These are phyloP conservation scores for Ramphastos sulfuratus DNA, from an alignment of 2,113 vertebrate genomes.

Conservation along the genomic window DNA sequence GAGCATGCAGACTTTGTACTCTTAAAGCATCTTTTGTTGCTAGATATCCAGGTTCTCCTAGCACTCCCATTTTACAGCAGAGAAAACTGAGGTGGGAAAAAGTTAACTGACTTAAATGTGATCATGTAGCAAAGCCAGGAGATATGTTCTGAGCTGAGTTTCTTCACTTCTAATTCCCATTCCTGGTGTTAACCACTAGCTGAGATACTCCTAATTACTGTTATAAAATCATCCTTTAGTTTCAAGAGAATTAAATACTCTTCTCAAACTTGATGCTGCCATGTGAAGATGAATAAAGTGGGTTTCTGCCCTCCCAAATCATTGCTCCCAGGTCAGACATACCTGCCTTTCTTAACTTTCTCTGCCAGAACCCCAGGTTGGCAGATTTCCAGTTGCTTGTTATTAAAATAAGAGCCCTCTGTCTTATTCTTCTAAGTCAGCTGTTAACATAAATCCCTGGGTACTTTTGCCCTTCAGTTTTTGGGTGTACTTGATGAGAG, in stretches of 20 bases:
- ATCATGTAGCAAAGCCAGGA: not conserved
- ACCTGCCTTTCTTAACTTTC: not conserved
- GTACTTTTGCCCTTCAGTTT: not conserved
- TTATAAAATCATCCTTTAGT: not conserved
- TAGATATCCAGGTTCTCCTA: not conserved
- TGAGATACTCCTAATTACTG: conserved; percentile 11
- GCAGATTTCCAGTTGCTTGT: not conserved
- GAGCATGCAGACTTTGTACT: not conserved
- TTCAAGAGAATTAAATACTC: conserved; percentile 13
- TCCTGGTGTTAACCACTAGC: not conserved
- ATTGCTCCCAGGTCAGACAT: not conserved
- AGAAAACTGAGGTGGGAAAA: not conserved
- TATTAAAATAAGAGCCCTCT: not conserved
- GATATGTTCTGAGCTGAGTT: not conserved
- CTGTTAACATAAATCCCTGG: not conserved
- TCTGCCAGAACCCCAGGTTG: not conserved
- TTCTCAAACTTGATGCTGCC: not conserved
- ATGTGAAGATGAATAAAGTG: not conserved
- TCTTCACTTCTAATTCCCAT: not conserved
- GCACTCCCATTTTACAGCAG: not conserved
- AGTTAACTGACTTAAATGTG: not conserved
- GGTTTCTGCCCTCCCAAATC: not conserved
- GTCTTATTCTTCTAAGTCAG: not conserved
- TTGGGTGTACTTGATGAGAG: not conserved
- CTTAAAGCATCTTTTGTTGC: not conserved